Evolutionary conservation across 1,140 invertebrate species (phyloP).

Genomic region (Anoplophora glabripennis): DNA sequence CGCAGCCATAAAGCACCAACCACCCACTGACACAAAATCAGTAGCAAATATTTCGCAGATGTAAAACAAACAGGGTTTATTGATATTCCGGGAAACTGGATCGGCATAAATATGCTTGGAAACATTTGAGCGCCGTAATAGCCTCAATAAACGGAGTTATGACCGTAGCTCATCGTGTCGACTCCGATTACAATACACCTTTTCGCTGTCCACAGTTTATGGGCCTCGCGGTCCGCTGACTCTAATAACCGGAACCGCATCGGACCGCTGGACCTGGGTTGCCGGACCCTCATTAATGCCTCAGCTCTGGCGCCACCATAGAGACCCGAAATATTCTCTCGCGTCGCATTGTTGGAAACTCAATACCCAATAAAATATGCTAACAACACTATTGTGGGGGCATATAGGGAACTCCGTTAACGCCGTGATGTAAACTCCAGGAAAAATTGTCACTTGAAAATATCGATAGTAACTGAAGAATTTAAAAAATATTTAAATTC

Average conservation of each 20-base stretch:
- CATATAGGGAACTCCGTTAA: too few relatives aligned
- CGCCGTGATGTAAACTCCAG: too few relatives aligned
- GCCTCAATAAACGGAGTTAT: constrained; percentile 32
- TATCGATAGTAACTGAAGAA: too few relatives aligned
- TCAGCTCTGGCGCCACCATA: constrained; percentile 16
- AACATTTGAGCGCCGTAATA: constrained; percentile 19
- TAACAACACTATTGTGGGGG: too few relatives aligned
- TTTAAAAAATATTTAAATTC: too few relatives aligned
- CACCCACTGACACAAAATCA: neutral
- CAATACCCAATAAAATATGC: too few relatives aligned
- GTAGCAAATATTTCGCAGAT: constrained; percentile 6
- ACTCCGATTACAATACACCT: constrained; percentile 30
- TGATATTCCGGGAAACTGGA: constrained; percentile 8
- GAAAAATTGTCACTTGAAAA: too few relatives aligned
- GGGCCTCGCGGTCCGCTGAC: constrained; percentile 31
- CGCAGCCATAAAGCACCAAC: too few relatives aligned
- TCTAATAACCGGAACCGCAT: constrained; percentile 38
- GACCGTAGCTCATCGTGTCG: constrained; percentile 28
- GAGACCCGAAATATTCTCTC: constrained; percentile 2
- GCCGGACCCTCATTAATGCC: constrained; percentile 35
- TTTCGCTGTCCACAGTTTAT: constrained; percentile 30
- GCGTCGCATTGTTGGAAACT: neutral
- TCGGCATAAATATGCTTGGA: constrained; percentile 1
- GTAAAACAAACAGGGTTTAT: constrained; percentile 10
- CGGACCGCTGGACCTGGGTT: constrained; percentile 23